Conservation (phyloP, 2,797 vertebrate genomes). For the Micropoecilia bifurca region DNA sequence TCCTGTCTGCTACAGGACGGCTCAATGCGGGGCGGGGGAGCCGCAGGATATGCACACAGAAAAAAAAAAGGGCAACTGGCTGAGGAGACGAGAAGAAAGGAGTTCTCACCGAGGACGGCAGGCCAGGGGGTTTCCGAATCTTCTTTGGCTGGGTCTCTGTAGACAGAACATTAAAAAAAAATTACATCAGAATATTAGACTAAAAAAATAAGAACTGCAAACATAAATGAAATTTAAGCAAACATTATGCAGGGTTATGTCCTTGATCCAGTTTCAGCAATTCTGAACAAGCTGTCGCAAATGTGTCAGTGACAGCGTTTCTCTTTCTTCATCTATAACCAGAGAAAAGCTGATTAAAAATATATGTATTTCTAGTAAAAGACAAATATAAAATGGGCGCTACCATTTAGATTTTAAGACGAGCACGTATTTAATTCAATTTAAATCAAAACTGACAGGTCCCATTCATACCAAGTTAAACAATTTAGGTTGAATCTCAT, state of each 20-base stretch:
- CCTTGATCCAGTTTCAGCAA: constrained; percentile 23
- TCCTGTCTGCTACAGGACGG: constrained; percentile 70
- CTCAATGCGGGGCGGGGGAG: constrained; percentile 60
- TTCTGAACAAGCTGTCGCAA: constrained; percentile 7
- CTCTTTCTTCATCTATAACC: background rate
- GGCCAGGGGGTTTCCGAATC: constrained; percentile 97
- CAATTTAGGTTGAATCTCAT: background rate
- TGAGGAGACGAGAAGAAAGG: constrained; percentile 67
- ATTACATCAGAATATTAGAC: constrained; percentile 3
- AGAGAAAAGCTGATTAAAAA: background rate
- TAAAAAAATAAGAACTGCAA: constrained; percentile 18
- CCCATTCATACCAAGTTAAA: background rate
- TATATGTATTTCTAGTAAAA: background rate
- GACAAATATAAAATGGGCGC: background rate
- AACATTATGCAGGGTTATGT: constrained; percentile 15
- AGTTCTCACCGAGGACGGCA: constrained; percentile 95
- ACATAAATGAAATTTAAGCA: constrained; percentile 20
- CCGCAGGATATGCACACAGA: constrained; percentile 20
- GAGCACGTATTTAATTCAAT: background rate
- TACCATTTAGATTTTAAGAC: background rate
- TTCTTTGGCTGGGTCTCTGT: constrained; percentile 96
- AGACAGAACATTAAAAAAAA: background rate
- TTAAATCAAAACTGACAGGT: background rate
- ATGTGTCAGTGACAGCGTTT: constrained; percentile 5
- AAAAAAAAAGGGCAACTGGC: constrained; percentile 40